A percentile compares a stretch with the other conserved stretches of the same genome.
Conservation (phyloP, 2,888 invertebrate genomes). For the Branchellion lobata region DNA sequence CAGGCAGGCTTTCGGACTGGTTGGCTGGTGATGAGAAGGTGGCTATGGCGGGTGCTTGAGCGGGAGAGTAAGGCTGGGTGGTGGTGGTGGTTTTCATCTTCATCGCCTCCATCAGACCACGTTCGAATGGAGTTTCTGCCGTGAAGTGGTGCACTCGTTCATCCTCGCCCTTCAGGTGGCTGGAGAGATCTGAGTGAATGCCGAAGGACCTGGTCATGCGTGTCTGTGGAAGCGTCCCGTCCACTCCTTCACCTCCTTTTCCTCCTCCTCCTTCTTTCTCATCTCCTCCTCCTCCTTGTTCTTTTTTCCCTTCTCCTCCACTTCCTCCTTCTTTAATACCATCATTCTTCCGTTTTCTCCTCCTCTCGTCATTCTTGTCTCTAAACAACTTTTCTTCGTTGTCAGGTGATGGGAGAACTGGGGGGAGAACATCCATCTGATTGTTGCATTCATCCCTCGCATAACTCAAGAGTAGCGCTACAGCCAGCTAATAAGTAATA, state of each 20-base stretch:
- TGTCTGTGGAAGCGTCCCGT: too few species aligned
- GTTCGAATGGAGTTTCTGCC: neutral
- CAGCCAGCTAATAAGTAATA: too few species aligned
- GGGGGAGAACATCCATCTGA: too few species aligned
- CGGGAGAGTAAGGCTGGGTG: too few species aligned
- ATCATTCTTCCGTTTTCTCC: neutral
- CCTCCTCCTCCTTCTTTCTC: neutral
- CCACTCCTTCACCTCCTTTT: neutral
- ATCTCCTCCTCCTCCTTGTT: neutral
- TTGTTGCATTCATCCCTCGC: too few species aligned
- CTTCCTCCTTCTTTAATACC: neutral
- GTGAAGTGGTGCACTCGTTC: neutral
- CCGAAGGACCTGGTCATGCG: conserved; percentile 34
- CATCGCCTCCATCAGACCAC: neutral
- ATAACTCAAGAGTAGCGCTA: too few species aligned
- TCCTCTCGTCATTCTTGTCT: neutral
- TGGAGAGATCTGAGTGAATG: conserved; percentile 34
- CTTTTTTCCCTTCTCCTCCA: neutral
- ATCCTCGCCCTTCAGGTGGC: neutral
- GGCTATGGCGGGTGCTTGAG: too few species aligned
- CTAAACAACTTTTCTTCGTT: neutral
- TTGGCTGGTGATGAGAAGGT: neutral
- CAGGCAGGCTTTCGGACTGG: neutral
- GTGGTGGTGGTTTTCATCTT: neutral
- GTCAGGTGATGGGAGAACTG: conserved; percentile 2